Conservation (phyloP, 2,797 vertebrate genomes). For the Petrocephalus sullivani region DNA sequence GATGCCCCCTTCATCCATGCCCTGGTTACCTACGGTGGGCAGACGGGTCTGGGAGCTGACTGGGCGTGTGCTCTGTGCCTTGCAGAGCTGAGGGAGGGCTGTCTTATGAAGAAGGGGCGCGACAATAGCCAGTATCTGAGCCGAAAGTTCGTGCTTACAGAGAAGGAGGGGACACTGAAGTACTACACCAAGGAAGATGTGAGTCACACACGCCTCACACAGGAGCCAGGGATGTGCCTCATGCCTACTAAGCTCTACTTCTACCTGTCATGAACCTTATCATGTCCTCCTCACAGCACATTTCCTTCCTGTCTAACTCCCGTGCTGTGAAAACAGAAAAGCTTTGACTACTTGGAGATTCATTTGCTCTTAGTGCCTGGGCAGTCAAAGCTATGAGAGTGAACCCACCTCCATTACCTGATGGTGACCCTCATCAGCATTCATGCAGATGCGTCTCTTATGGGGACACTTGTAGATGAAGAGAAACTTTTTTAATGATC, state of each 20-base stretch:
- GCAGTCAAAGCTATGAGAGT: neutral
- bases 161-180: constrained; percentile 88
- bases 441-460: neutral
- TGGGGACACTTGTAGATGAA: neutral
- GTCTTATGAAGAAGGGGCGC: constrained; percentile 91
- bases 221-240: constrained; percentile 69
- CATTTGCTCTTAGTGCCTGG: neutral
- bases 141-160: constrained; percentile 88
- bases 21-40: neutral
- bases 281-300: constrained; percentile 42
- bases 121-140: constrained; percentile 95
- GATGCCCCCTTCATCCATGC: neutral
- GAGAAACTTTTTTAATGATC: neutral
- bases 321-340: neutral
- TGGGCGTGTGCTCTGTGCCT: neutral
- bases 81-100: constrained; percentile 78
- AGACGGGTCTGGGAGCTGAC: neutral
- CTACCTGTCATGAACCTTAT: constrained; percentile 38
- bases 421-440: neutral
- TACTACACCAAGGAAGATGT: constrained; percentile 98
- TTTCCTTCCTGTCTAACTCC: neutral
- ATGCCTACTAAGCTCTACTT: neutral
- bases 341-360: neutral
- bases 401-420: neutral
- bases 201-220: constrained; percentile 55